Evolutionary conservation across 2,888 invertebrate species (phyloP), one percentile per base, ranked within the genome.

Genomic region (Spialia ferax): DNA sequence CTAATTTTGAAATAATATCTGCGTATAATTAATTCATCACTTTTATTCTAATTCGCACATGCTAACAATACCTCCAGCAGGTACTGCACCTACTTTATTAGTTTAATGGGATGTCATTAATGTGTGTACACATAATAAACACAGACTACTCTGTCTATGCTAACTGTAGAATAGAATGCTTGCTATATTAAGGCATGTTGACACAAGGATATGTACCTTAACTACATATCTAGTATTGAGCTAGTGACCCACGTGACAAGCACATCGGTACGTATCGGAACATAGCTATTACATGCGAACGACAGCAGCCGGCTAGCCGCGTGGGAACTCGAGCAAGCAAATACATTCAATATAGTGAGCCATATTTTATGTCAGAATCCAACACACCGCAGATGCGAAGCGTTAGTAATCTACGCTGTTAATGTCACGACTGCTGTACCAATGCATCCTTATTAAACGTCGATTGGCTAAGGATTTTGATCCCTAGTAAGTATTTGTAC

Each of bases 321-420:
- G 92, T 92, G 92, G 90, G 92, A 93, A 86, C 82, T 83, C 79
- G 80, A 79, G 78, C 79, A 77, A 75, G 77, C 75, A 77, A 71
- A 68, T 77, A 75, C 77, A 76, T 79, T 80, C 75, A 77, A 80
- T 77, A 77, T 76, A 79, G 79, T 78, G 75, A 77, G 75, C 83
- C 77, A 87, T 90, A 89, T 88, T 89, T 92, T 82, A 89, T 78
- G 83, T 83, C 84, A 83, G 81, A 82, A 86, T 87, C 86, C 80
- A 82, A 86, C 81, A 82, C 84, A 86, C 82, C 83, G 81, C 76
- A 81, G 83, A 83, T 82, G 80, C 80, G 68, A 68, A 76, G 79
- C 78, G 79, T 79, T 82, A 82, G 79, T 79, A 82, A 84, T 85
- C 81, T 80, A 75, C 78, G 76, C 77, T 76, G 82, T 83, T 85